Percentiles rank a stretch among this genome's conserved stretches.
Evolutionary conservation across 2,797 vertebrate species (phyloP).

Genomic region (Harpagifer antarcticus): DNA sequence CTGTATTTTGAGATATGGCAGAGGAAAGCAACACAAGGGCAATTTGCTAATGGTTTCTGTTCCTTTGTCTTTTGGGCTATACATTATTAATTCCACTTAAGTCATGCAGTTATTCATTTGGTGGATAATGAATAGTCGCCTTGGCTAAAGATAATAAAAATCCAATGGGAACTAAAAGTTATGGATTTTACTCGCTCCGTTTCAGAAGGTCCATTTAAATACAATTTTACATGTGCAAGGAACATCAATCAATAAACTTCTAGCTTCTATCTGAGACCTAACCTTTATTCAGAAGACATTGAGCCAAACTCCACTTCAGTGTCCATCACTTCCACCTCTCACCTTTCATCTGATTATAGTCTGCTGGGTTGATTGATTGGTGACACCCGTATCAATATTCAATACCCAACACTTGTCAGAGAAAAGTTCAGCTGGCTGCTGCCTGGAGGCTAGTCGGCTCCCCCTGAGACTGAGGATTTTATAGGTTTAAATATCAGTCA

Average conservation of each 20-base stretch:
- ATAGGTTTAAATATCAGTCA: slow-evolving; percentile 62
- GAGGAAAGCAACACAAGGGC: slow-evolving; percentile 41
- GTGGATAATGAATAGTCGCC: slow-evolving; percentile 52
- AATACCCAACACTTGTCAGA: slow-evolving; percentile 24
- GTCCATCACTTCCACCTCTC: slow-evolving; percentile 42
- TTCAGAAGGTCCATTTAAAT: slow-evolving; percentile 14
- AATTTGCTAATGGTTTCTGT: slow-evolving; percentile 63
- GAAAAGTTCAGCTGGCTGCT: slow-evolving; percentile 42
- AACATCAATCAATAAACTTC: slow-evolving; percentile 16
- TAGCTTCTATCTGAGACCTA: slow-evolving; percentile 13
- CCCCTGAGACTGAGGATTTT: slow-evolving; percentile 56
- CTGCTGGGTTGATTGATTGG: slow-evolving; percentile 53
- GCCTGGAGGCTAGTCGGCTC: slow-evolving; percentile 1
- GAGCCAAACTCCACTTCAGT: slow-evolving; percentile 15
- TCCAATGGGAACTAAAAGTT: slow-evolving; percentile 13
- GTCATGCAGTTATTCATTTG: slow-evolving; percentile 46
- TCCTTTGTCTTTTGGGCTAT: slow-evolving; percentile 47
- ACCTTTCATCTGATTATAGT: slow-evolving; percentile 48
- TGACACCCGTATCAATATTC: slow-evolving; percentile 46
- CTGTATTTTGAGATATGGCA: slow-evolving; percentile 44
- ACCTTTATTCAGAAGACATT: slow-evolving; percentile 32
- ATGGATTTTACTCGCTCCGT: slow-evolving; percentile 18
- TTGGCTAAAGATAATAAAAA: slow-evolving; percentile 35
- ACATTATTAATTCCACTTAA: slow-evolving; percentile 60
- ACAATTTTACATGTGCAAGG: background rate